phyloP scores from a whole-genome alignment of 2,113 vertebrate genomes.

The Boulengeromyrus knoepffleri region DNA sequence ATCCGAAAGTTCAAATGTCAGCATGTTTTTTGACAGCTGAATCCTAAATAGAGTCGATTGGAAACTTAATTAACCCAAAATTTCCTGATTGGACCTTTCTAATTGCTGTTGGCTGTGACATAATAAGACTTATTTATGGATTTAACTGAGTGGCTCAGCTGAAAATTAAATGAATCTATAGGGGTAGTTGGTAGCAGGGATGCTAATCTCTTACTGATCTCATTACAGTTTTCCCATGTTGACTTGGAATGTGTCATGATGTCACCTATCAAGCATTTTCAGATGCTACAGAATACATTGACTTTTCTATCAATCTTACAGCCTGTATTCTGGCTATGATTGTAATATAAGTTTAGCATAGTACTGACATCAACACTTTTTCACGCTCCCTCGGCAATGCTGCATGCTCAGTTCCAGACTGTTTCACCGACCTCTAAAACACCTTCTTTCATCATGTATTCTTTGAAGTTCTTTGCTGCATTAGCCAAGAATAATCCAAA shows the following conservation, averaged over 20 bases:
- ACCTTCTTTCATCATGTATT: neutral
- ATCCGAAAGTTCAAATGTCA: neutral
- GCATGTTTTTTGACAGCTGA: neutral
- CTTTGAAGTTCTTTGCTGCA: neutral
- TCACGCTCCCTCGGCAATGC: neutral
- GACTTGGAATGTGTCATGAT: neutral
- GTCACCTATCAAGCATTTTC: neutral
- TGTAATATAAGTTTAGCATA: neutral
- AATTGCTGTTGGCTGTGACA: constrained; percentile 38
- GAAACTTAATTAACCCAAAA: constrained; percentile 46
- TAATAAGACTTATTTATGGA: constrained; percentile 42
- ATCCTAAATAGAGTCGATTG: constrained; percentile 35
- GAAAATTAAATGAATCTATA: constrained; percentile 41
- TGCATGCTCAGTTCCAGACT: neutral
- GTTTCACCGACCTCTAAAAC: neutral
- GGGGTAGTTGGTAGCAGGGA: constrained; percentile 18
- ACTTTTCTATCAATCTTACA: neutral
- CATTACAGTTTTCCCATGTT: neutral
- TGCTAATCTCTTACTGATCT: neutral
- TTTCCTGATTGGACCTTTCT: constrained; percentile 44
- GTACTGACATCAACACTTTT: neutral
- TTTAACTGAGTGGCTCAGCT: constrained; percentile 45
- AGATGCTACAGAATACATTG: neutral
- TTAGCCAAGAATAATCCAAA: neutral
- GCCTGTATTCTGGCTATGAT: neutral